Base-by-base conservation (phyloP, 2,113 vertebrate species). In the Apaloderma vittatum region DNA sequence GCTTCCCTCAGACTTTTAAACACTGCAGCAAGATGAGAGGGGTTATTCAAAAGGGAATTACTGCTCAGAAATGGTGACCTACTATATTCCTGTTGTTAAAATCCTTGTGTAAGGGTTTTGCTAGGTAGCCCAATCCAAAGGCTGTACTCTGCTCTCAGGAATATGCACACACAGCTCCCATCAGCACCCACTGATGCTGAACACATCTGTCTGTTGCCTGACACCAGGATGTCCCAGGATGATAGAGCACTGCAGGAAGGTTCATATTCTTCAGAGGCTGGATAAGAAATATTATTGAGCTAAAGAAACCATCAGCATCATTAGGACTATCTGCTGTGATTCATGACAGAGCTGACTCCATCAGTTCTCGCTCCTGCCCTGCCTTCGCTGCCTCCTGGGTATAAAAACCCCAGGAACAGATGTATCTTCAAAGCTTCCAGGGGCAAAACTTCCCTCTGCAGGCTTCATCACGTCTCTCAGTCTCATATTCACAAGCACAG, bases 391-490 rank as follows among this genome's bases (percentile, higher is more conserved):
- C 48, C 24, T 36, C 48, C 24, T 49, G 59, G 65, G 26, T 62
- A 54, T 92, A 32, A 63, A 61, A 15, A 11, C 15, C 46, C 11
- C 36, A 37, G 22, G 1, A 2, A 9, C 1, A 15, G 9, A n/a
- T 1, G 0, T 4, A 18, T 17, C 52, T 75, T 55, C 76, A 86
- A 26, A 80, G 24, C 27, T 51, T 61, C 74, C 67, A 58, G 54
- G 40, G 80, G 40, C 49, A 76, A 79, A 95, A 75, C 66, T 75
- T 84, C 5, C 52, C 68, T 65, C 68, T 45, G 49, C 48, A 93
- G 83, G 52, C 23, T 88, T 81, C 65, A 7, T 30, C 0, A 0
- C 80, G n/a, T 24, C 45, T 75, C 76, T 85, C 30, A 48, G 49
- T 26, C 54, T 88, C 27, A 3, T 15, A 32, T 54, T 52, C 79